Percentiles rank a stretch among this genome's conserved stretches.
phyloP scores from a whole-genome alignment of 2,888 invertebrate genomes.

The Gnatocerus cornutus region DNA sequence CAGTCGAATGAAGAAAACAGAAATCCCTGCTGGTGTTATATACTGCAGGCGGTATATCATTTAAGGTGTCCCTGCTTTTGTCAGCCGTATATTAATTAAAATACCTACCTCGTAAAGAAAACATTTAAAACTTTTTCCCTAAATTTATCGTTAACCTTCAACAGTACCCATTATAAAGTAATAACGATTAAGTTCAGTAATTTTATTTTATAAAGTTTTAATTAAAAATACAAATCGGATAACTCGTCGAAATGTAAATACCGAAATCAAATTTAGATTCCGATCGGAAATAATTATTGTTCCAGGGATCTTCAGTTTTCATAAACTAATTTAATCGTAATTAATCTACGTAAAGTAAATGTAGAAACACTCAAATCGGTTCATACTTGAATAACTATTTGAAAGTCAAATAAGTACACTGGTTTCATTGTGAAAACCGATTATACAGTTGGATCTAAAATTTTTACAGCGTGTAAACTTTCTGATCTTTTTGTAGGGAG shows the following conservation, averaged over 20 bases:
- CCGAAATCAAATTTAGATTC: too few species aligned
- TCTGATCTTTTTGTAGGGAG: too few species aligned
- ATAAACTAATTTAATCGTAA: too few species aligned
- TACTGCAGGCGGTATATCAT: conserved; percentile 33
- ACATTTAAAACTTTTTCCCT: conserved; percentile 24
- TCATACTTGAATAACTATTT: too few species aligned
- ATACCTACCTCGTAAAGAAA: conserved; percentile 35
- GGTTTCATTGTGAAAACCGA: too few species aligned
- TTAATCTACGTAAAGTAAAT: too few species aligned
- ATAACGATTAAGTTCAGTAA: conserved; percentile 1
- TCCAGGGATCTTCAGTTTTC: too few species aligned
- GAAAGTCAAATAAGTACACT: too few species aligned
- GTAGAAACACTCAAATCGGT: too few species aligned
- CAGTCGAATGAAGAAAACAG: conserved; percentile 29
- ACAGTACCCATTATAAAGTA: conserved; percentile 16
- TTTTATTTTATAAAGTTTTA: conserved; percentile 21
- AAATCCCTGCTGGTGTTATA: conserved; percentile 30
- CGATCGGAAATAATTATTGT: too few species aligned
- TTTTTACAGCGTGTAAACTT: too few species aligned
- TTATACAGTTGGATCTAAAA: too few species aligned
- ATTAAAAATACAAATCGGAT: conserved; percentile 27
- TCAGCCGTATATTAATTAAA: conserved; percentile 40
- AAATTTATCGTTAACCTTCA: conserved; percentile 20
- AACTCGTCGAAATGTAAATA: neutral
- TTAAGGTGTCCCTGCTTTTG: conserved; percentile 26